Evolutionary conservation across 1,140 invertebrate species (phyloP), one percentile per base, ranked within the genome.

Genomic region (Sycobia sp.): DNA sequence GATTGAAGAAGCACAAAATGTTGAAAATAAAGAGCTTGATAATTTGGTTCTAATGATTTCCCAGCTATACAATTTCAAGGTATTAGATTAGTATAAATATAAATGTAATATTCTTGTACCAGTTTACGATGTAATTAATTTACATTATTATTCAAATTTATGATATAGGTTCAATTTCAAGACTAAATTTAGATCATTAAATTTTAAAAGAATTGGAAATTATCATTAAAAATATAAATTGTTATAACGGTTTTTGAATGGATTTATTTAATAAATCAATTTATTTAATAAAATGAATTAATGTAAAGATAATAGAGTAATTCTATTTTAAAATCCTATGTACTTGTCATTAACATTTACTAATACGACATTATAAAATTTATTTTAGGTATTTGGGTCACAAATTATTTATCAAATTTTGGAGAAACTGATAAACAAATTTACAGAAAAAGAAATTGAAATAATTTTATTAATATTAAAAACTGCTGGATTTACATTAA

Each of bases 51-150:
- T 91, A 3, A 84, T 96, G 39, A 79, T 98, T 1, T 86, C 88
- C 3, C 88, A 94, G 79, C 79, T 98, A 18, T 97, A 95, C 73
- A 93, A 91, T 76, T 98, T 97, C 74, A 95, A 95, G 84, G 91
- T 94, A 81, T 76, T 50, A 46, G 49, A 58, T 49, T 51, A 57
- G 62, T 27, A 38, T 58, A 46, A 41, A 46, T 63, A 59, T 20
- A 39, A 39, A 57, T 46, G 39, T 41, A 47, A 38, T 38, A 38
- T 38, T 11, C 16, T 38, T 9, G 3, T 38, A 14, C 3, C 36
- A 9, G 16, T 38, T 22, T 38, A 11, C 16, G 14, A 27, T n/a
- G 7, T n/a, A 39, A 25, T 14, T 23, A 14, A 25, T 47, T 47
- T 23, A 10, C 14, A 47, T 27, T 14, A 49, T 27, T 13, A 20